Base-by-base conservation (phyloP, 2,113 vertebrate species). In the Colius striatus region DNA sequence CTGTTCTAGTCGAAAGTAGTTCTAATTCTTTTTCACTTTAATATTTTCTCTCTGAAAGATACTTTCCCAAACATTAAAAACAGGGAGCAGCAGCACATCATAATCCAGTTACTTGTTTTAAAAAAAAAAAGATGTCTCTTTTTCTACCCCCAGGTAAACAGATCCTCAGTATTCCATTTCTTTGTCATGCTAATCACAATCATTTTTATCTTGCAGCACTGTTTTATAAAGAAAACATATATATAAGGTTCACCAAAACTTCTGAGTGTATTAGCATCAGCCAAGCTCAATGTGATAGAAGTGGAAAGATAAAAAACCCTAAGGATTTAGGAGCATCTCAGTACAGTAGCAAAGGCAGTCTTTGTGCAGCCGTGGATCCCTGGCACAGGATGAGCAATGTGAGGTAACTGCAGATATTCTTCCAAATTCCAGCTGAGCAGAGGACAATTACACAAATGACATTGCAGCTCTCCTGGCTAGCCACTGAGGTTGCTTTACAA, bases 331-430 rank as follows among this genome's bases (percentile, higher is more conserved):
- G 48, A 57, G 36, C 47, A 77, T 93, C 63, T 34, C 68, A 57
- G 29, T 66, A 50, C 32, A 30, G 65, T 3, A 68, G 73, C 57
- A 55, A 71, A 84, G 34, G 57, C 84, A 95, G 87, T 61, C 29
- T 93, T 87, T 89, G 45, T 84, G 79, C 76, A 90, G 65, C 62
- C 45, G 2, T 41, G 90, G 90, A 53, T 80, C 79, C 43, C 23
- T 68, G 45, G 22, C 88, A 70, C 65, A 74, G 84, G 80, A 76
- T 90, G 54, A 87, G 80, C 61, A 84, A 32, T 13, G 73, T 78
- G 62, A 95, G 27, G 90, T 53, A 89, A 78, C 76, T 90, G 94
- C 90, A 95, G 93, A 75, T 84, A 50, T 11, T 86, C 85, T 63
- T 67, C 83, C 73, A 75, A 77, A 88, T 77, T 91, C 93, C 68